Evolutionary conservation across 2,113 vertebrate genomes (phyloP), one percentile per base, ranked within the genome.

Genomic region (Egretta garzetta): DNA sequence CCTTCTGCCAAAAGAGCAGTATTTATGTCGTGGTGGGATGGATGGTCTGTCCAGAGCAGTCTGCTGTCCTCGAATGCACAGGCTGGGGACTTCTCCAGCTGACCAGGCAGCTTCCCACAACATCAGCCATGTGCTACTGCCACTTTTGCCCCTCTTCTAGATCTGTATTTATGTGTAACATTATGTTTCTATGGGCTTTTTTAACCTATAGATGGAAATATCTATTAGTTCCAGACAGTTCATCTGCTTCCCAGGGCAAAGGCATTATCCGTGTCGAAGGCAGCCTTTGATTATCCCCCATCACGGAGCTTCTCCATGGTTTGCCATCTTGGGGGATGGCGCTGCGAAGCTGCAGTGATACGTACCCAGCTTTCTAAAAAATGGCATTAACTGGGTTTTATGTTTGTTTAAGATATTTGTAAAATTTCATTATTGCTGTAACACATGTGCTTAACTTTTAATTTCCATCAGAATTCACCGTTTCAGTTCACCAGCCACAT

Each of bases 401-500:
- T 47, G 45, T 32, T 64, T 60, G 5, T 63, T 90, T 53, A 56
- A 68, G 22, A 3, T n/a, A 50, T 58, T 62, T 62, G 21, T 56
- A 66, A 59, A 66, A 74, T 63, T 55, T 37, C 37, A 20, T 17
- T 58, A 9, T 58, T 37, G 13, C n/a, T 35, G 30, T 18, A 24
- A 41, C 4, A 27, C 0, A 0, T 4, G 1, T 66, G 60, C 5
- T 84, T 53, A 64, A 41, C 10, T 75, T 88, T 41, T 33, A 2
- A 55, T 52, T 79, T 75, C 58, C 27, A 6, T 43, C 53, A 32
- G 66, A 81, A 85, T 68, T 79, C 82, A n/a, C 45, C 1, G 0
- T 45, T 88, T 58, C 28, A 0, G 0, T 56, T 66, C 15, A 26
- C 21, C 32, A 64, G 33, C 12, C 41, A 5, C 8, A 2, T 64